Percentiles rank a stretch among this genome's conserved stretches.
Conservation (phyloP, 2,113 vertebrate species). For the Plectropomus leopardus region DNA sequence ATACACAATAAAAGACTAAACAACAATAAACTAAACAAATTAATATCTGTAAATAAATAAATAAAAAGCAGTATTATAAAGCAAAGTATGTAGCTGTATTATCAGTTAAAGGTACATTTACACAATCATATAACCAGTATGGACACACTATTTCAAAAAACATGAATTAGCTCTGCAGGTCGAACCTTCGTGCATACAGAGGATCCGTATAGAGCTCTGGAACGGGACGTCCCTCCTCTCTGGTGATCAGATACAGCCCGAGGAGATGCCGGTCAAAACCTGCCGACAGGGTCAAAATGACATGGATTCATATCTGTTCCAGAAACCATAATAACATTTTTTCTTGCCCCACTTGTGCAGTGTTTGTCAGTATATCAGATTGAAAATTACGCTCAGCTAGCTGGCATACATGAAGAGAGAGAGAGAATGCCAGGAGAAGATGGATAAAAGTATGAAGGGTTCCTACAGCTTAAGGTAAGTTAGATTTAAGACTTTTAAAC, state of each 20-base stretch:
- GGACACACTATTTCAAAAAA: not conserved
- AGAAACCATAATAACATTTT: too few species aligned
- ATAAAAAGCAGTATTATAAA: not conserved
- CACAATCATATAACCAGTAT: not conserved
- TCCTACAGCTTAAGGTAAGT: too few species aligned
- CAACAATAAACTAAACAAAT: too few species aligned
- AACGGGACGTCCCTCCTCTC: constrained; percentile 89
- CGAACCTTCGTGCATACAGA: constrained; percentile 91
- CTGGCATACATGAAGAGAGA: too few species aligned
- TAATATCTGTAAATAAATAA: too few species aligned
- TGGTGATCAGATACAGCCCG: constrained; percentile 91
- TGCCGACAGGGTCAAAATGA: constrained; percentile 63
- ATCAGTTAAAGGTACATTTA: not conserved
- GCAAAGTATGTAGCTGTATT: not conserved
- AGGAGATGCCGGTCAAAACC: constrained; percentile 97
- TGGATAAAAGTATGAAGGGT: too few species aligned
- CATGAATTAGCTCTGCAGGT: not conserved
- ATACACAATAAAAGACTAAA: too few species aligned
- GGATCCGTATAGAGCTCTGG: constrained; percentile 92
- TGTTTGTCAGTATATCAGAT: too few species aligned
- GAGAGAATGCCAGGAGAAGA: too few species aligned
- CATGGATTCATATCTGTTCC: not conserved
- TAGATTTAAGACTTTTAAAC: too few species aligned
- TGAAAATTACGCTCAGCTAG: too few species aligned
- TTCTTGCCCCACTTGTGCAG: too few species aligned